phyloP scores from a whole-genome alignment of 2,113 vertebrate genomes.

The Oryzias melastigma region DNA sequence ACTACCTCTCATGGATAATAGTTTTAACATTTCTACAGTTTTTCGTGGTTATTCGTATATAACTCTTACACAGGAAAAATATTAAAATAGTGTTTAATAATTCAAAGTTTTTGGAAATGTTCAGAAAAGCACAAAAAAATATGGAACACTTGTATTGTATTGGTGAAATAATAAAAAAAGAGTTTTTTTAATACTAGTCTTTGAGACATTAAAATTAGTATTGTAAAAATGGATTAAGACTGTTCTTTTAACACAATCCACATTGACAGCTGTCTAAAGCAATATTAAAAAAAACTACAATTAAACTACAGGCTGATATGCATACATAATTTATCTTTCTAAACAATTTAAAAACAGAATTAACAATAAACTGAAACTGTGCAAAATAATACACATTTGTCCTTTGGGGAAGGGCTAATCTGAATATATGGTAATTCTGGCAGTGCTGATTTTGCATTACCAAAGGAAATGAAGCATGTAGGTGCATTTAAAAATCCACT shows the following conservation, averaged over 20 bases:
- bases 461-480: slow-evolving; percentile 4
- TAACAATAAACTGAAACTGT: not conserved
- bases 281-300: too few relatives aligned
- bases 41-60: slow-evolving; percentile 78
- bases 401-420: not conserved
- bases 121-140: slow-evolving; percentile 17
- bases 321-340: too few relatives aligned
- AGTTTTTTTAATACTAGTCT: too few relatives aligned
- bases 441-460: slow-evolving; percentile 20
- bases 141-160: not conserved
- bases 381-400: slow-evolving; percentile 17
- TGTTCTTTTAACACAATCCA: too few relatives aligned
- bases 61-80: slow-evolving; percentile 70
- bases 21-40: slow-evolving; percentile 52
- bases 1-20: slow-evolving; percentile 73
- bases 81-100: slow-evolving; percentile 73
- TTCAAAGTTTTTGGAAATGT: slow-evolving; percentile 54
- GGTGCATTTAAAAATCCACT: slow-evolving; percentile 15
- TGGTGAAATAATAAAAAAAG: not conserved
- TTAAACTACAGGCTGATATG: too few relatives aligned
- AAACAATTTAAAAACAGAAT: too few relatives aligned
- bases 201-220: too few relatives aligned
- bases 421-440: slow-evolving; percentile 15
- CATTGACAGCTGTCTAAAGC: too few relatives aligned
- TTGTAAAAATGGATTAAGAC: too few relatives aligned